Base-by-base conservation (phyloP, 2,113 vertebrate species). In the Lophius piscatorius region DNA sequence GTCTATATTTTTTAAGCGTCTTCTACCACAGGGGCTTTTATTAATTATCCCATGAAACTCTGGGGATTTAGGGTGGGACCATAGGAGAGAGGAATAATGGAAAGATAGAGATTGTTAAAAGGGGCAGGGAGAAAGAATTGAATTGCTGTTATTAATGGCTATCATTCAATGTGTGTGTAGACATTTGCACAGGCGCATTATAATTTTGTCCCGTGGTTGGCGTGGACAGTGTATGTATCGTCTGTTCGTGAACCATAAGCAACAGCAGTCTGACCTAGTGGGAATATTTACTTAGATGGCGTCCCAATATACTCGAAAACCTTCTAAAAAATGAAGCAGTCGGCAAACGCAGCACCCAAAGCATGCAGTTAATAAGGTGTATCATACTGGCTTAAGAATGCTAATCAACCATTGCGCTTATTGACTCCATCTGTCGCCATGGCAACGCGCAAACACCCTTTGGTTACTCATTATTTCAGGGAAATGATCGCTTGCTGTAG, bases 41-140 rank as follows among this genome's bases (percentile, higher is more conserved):
- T 85, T 78, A 83, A 82, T 78, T 75, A 80, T 81, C 67, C 44
- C 29, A 17, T 24, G 45, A 68, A 59, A 48, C 72, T 65, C 59
- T 40, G 11, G 68, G 41, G 47, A 28, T 28, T 46, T 23, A 21
- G 20, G 39, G 23, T 29, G 24, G 51, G 55, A 49, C 38, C 36
- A 70, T 63, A 57, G 13, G 47, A 61, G 24, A 33, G 35, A 31
- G 24, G 22, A 69, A 41, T 34, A 35, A 28, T 29, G 12, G 22
- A 10, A 34, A 36, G 36, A 54, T 26, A 5, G 50, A 50, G 51
- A 34, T 21, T 8, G 26, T 39, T 21, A 34, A 28, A 29, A 54
- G 42, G 7, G 0, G 6, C 5, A 44, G 12, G 26, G 17, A 18
- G 4, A 2, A 26, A 13, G 4, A 14, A 4, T 10, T n/a, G n/a